Percentiles rank a stretch among this genome's conserved stretches.
phyloP scores from a whole-genome alignment of 1,140 invertebrate species.

The Chionoecetes opilio region DNA sequence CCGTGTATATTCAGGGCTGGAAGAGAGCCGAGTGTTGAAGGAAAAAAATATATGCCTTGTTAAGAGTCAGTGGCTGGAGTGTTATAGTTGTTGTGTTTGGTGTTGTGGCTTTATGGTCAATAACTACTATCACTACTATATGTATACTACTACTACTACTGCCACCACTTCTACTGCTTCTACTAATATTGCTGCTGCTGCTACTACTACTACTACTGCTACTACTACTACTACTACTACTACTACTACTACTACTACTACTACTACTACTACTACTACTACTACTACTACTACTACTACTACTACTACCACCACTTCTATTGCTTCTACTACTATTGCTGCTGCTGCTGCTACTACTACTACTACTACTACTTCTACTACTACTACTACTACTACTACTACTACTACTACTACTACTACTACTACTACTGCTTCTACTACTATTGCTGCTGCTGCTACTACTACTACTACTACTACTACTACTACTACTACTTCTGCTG shows the following conservation, averaged over 20 bases:
- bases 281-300: too few species aligned
- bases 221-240: neutral
- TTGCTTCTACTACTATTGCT: neutral
- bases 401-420: conserved; percentile 45
- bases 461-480: conserved; percentile 46
- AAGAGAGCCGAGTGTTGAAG: neutral
- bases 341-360: neutral
- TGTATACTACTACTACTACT: conserved; percentile 16
- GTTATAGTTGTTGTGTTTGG: neutral
- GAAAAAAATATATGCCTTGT: conserved; percentile 21
- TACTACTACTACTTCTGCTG: conserved; percentile 23
- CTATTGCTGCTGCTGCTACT: too few species aligned
- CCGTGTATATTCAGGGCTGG: neutral
- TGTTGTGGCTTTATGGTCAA: neutral
- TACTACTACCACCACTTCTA: too few species aligned
- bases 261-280: too few species aligned
- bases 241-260: too few species aligned
- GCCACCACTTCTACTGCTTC: neutral
- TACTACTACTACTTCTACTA: neutral
- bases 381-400: conserved; percentile 37
- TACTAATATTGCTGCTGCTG: neutral
- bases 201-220: conserved; percentile 32
- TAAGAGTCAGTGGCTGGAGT: neutral
- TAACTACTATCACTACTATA: neutral
- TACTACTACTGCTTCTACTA: conserved; percentile 40